Evolutionary conservation across 2,888 invertebrate genomes (phyloP).

Genomic region (Cataglyphis livida): DNA sequence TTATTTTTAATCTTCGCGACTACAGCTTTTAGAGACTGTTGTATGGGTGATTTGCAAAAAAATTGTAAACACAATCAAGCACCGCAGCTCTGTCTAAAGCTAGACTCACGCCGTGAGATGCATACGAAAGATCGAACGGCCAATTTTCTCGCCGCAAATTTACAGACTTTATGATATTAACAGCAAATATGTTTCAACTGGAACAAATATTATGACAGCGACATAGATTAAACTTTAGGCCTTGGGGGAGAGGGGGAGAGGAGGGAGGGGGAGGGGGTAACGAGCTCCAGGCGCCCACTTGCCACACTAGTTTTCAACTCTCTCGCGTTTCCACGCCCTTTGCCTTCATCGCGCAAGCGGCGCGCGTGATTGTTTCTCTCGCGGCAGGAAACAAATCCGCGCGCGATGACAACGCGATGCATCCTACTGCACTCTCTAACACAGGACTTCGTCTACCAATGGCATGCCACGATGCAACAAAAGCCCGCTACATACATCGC

Average conservation of each 20-base stretch:
- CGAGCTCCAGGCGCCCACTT: slow-evolving; percentile 34
- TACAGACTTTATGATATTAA: slow-evolving; percentile 18
- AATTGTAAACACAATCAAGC: not conserved
- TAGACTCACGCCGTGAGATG: not conserved
- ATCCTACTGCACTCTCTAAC: slow-evolving; percentile 44
- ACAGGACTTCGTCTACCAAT: slow-evolving; percentile 37
- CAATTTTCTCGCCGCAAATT: slow-evolving; percentile 31
- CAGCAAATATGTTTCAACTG: slow-evolving; percentile 41
- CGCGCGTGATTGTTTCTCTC: slow-evolving; percentile 48
- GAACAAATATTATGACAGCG: slow-evolving; percentile 50
- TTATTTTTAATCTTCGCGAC: not conserved
- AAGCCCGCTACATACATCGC: slow-evolving; percentile 34
- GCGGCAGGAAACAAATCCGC: slow-evolving; percentile 47
- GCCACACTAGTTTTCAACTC: slow-evolving; percentile 23
- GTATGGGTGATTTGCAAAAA: not conserved
- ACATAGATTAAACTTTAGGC: slow-evolving; percentile 55
- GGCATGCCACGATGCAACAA: slow-evolving; percentile 41
- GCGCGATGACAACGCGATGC: slow-evolving; percentile 50
- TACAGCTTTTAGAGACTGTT: not conserved
- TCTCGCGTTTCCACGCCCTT: slow-evolving; percentile 7
- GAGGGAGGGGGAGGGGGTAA: not conserved
- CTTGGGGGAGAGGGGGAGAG: not conserved
- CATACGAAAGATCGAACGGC: slow-evolving; percentile 2
- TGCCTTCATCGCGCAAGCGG: slow-evolving; percentile 28
- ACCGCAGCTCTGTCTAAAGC: not conserved